phyloP scores from a whole-genome alignment of 1,140 invertebrate species.

The Trigoniulus corallinus region DNA sequence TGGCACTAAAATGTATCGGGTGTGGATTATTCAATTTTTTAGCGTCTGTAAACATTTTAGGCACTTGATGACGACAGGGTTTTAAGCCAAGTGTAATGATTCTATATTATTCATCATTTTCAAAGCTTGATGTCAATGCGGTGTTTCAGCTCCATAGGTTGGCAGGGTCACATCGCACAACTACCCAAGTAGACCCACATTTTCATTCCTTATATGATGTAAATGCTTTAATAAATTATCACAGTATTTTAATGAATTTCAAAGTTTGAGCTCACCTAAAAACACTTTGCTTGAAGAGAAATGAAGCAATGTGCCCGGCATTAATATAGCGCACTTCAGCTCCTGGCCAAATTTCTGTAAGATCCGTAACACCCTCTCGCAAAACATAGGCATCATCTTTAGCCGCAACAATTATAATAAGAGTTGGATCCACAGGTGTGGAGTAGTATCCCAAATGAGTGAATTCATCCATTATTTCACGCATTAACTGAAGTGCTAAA shows the following conservation, averaged over 20 bases:
- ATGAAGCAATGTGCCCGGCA: constrained; percentile 78
- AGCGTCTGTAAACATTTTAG: too few species aligned
- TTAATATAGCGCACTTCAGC: constrained; percentile 70
- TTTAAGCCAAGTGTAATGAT: too few species aligned
- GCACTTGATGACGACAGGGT: too few species aligned
- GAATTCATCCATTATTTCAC: constrained; percentile 96
- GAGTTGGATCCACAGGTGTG: constrained; percentile 55
- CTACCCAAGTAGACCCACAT: too few species aligned
- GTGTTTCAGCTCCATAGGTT: too few species aligned
- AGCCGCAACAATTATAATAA: constrained; percentile 72
- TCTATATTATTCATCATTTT: too few species aligned
- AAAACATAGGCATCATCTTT: constrained; percentile 86
- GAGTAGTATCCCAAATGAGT: constrained; percentile 91
- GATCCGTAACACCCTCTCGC: constrained; percentile 53
- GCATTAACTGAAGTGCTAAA: constrained; percentile 84
- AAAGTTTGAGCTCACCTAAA: constrained; percentile 49
- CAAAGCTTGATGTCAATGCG: too few species aligned
- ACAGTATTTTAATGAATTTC: background rate
- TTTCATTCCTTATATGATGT: too few species aligned
- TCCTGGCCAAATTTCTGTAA: constrained; percentile 83
- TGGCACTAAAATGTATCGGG: too few species aligned
- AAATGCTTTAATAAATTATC: too few species aligned
- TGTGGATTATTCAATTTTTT: too few species aligned
- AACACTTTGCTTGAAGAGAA: constrained; percentile 63
- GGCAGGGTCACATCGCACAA: too few species aligned